phyloP scores from a whole-genome alignment of 2,888 invertebrate genomes.

The Blera fallax region DNA sequence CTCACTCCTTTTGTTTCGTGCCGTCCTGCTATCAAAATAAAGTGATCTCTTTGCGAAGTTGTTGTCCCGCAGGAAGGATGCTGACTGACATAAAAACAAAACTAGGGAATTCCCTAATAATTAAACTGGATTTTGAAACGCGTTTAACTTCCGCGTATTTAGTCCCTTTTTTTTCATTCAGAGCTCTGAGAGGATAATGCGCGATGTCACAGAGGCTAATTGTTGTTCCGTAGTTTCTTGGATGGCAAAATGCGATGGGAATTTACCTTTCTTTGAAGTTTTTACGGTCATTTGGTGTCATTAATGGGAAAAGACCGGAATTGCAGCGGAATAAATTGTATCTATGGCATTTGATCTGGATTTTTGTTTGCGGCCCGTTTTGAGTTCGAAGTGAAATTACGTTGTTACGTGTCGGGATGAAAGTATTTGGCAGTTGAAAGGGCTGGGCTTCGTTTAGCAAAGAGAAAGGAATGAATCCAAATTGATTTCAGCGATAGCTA shows the following conservation, averaged over 20 bases:
- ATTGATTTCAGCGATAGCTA: no score
- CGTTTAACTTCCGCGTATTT: slow-evolving; percentile 69
- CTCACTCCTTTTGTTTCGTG: slow-evolving; percentile 63
- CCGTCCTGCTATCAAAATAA: slow-evolving; percentile 69
- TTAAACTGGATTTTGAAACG: slow-evolving; percentile 63
- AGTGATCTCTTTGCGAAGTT: slow-evolving; percentile 51
- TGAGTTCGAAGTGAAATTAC: not conserved
- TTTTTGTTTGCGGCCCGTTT: not conserved
- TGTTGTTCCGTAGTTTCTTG: slow-evolving; percentile 54
- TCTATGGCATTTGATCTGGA: slow-evolving; percentile 44
- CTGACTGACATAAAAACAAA: not conserved
- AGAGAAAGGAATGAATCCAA: no score
- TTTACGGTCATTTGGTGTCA: slow-evolving; percentile 65
- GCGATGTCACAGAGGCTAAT: slow-evolving; percentile 71
- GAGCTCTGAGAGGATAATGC: slow-evolving; percentile 48
- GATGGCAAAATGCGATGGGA: slow-evolving; percentile 47
- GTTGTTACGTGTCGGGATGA: not conserved
- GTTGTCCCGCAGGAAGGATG: slow-evolving; percentile 47
- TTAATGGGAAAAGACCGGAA: slow-evolving; percentile 49
- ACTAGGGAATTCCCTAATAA: slow-evolving; percentile 66
- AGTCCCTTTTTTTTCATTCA: slow-evolving; percentile 35
- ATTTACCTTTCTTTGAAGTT: slow-evolving; percentile 23
- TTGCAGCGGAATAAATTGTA: slow-evolving; percentile 48
- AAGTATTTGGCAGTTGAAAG: not conserved
- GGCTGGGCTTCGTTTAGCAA: no score